Conservation (phyloP, 2,113 vertebrate genomes). For the Litocranius walleri region DNA sequence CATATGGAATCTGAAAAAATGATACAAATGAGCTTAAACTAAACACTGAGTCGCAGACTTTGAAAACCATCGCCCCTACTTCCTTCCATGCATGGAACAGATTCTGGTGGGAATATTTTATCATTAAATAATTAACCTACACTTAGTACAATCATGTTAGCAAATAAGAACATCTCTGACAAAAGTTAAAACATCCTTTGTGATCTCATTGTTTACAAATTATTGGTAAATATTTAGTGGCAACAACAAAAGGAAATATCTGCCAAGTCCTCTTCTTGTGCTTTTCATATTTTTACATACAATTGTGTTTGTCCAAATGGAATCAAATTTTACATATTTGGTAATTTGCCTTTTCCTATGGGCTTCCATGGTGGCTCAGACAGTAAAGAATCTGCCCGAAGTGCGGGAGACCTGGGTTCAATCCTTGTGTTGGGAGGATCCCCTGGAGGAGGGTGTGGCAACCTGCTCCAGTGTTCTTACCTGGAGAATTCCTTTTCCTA, state of each 20-base stretch:
- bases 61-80: neutral
- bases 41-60: neutral
- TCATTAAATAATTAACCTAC: neutral
- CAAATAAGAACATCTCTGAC: neutral
- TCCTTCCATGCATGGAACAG: neutral
- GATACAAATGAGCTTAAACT: neutral
- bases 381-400: neutral
- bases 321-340: neutral
- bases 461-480: neutral
- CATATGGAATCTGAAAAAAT: neutral
- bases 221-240: neutral
- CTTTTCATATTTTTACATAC: neutral
- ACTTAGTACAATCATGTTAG: neutral
- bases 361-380: neutral
- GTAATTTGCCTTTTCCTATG: neutral
- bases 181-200: neutral
- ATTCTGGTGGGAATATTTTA: neutral
- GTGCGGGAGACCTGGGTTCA: neutral
- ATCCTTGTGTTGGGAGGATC: neutral
- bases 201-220: neutral
- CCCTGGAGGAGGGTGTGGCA: neutral
- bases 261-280: neutral
- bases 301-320: neutral
- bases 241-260: neutral
- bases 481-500: neutral